These are phyloP conservation scores for Caenorhabditis remanei DNA, from an alignment of 1,140 invertebrate species.

Conservation along the genomic window DNA sequence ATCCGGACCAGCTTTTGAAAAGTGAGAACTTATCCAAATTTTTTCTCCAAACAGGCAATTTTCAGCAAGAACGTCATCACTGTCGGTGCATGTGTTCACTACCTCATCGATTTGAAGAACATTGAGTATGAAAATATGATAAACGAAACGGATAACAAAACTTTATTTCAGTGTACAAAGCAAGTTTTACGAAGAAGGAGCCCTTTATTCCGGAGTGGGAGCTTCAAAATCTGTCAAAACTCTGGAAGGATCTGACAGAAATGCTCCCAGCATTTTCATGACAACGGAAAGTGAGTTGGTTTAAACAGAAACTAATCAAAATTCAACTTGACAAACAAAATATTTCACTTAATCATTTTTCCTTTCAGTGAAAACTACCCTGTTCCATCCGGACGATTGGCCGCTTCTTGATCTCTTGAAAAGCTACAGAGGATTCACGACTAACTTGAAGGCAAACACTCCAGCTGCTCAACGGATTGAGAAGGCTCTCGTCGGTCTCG, in stretches of 20 bases:
- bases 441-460: neutral
- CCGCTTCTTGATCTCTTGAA: neutral
- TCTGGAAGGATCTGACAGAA: slow-evolving; percentile 8
- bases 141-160: neutral
- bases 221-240: slow-evolving; percentile 39
- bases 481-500: neutral
- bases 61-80: slow-evolving; percentile 47
- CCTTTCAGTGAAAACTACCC: slow-evolving; percentile 27
- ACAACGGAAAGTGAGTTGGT: slow-evolving; percentile 5
- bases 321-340: no score
- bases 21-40: neutral
- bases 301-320: neutral
- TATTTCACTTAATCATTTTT: neutral
- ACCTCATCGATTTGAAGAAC: neutral
- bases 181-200: slow-evolving; percentile 6
- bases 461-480: slow-evolving; percentile 6
- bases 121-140: neutral
- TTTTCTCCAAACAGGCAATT: neutral
- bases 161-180: neutral
- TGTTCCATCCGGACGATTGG: slow-evolving; percentile 10
- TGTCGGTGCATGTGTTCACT: neutral
- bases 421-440: neutral
- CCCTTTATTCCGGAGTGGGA: slow-evolving; percentile 8
- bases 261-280: slow-evolving; percentile 5
- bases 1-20: slow-evolving; percentile 26